Base-by-base conservation (phyloP, 37 sponge, comb jelly and placozoan genomes). In the Spongia lamella region DNA sequence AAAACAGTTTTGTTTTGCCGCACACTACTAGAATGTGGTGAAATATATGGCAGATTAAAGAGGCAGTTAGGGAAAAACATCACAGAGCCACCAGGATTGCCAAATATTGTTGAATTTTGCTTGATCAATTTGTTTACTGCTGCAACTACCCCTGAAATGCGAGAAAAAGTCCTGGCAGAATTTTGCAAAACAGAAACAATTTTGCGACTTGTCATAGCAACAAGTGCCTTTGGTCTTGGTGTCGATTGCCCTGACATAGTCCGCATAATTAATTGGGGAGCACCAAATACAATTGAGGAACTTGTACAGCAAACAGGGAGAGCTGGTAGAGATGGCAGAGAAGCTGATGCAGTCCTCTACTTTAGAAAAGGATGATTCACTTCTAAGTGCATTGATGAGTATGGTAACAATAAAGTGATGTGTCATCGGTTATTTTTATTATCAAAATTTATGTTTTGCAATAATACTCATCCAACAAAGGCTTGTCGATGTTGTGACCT, bases 181-280 rank as follows among this genome's bases (percentile, higher is more conserved):
- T 83, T 83, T 51, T 32, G 61, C 31, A 36, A 34, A 14, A 19
- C 0, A 29, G 61, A 67, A 16, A 34, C 51, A 16, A 68, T 33
- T 24, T 70, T 83, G 19, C 54, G 77, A 35, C 37, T 83, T 32
- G 75, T 75, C 9, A 58, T 75, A 43, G 76, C 76, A 15, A 83
- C 84, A 16, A 58, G 53, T 37, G 84, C 84, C 16, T 83, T 76
- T 76, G 84, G 84, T 26, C 66, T 83, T 76, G 77, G 84, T 21
- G 38, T 83, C 13, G 70, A 83, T 56, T 81, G 74, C 65, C 73
- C 82, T 26, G 74, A 81, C 38, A 49, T 75, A 13, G 56, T 68
- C 7, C 55, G 29, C 66, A 30, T 83, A 32, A 52, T 83, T 43
- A 68, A 83, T 60, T 68, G 61, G 69, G 84, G 84, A 15, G 30